Evolutionary conservation across 53 echinoderm and acorn worm species (phyloP).

Genomic region (Paelopatides confundens): DNA sequence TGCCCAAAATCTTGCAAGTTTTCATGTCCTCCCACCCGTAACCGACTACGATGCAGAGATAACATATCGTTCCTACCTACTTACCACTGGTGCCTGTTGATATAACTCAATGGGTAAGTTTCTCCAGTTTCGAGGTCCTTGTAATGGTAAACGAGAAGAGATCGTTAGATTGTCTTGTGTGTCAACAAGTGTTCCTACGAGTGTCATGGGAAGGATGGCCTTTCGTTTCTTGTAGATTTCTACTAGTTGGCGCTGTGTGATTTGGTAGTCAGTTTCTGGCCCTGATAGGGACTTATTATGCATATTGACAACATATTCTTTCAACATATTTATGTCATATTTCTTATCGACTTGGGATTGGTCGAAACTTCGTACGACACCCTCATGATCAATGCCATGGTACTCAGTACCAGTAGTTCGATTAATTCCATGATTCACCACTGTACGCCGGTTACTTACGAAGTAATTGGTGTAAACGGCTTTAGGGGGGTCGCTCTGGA

Average conservation of each 20-base stretch:
- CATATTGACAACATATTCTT: background rate
- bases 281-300: background rate
- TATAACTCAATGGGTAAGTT: background rate
- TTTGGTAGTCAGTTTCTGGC: background rate
- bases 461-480: background rate
- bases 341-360: background rate
- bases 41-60: no score
- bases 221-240: background rate
- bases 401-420: background rate
- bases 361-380: background rate
- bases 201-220: no score
- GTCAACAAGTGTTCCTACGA: background rate
- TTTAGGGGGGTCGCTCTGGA: background rate
- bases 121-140: background rate
- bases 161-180: background rate
- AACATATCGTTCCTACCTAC: no score
- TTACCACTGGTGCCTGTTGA: background rate
- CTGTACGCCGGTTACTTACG: background rate
- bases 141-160: background rate
- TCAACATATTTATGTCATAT: background rate
- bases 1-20: no score
- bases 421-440: background rate
- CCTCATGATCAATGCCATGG: background rate
- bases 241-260: background rate
- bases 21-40: no score